Evolutionary conservation across 2,888 invertebrate species (phyloP), one percentile per base, ranked within the genome.

Genomic region (Eilema griseolum): DNA sequence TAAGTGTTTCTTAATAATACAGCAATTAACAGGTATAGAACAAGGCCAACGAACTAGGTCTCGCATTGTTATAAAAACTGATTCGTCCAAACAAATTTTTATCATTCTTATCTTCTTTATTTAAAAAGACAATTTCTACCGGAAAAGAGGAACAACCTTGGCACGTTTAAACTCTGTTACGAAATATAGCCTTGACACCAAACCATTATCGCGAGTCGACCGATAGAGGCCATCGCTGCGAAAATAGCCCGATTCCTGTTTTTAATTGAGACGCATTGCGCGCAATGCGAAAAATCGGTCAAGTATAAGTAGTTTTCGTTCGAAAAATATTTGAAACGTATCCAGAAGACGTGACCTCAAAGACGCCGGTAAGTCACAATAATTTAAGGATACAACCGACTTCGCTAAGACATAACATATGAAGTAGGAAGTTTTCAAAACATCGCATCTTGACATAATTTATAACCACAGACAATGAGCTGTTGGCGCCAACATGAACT

Each of bases 1-100:
- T 94, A 94, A 95, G 88, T 86, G 91, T 89, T 94, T 94, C 90
- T 92, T 92, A 94, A 94, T 95, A 93, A 90, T 90, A 82, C 79
- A 84, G 88, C 89, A 93, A 94, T 94, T 94, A 95, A 88, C 87
- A 78, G 88, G 88, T 81, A 85, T 86, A 75, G 87, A 85, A 84
- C 92, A 93, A 93, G 93, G 92, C 87, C 87, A 80, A 72, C 24
- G 73, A 77, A 87, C 86, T 89, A 86, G 88, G 86, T 82, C 85
- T 85, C 60, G 83, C 85, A 87, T 88, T 87, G 86, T 86, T 83
- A 70, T 73, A 81, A 76, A 76, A 76, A 78, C 76, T 81, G 77
- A 82, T 76, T 79, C 76, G 78, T 72, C 71, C 67, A 66, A 74
- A 76, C 75, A 78, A 71, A 77, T 81, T 75, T 41, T 75, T 82